Conservation (phyloP, 2,797 vertebrate species). For the Pogoniulus pusillus region DNA sequence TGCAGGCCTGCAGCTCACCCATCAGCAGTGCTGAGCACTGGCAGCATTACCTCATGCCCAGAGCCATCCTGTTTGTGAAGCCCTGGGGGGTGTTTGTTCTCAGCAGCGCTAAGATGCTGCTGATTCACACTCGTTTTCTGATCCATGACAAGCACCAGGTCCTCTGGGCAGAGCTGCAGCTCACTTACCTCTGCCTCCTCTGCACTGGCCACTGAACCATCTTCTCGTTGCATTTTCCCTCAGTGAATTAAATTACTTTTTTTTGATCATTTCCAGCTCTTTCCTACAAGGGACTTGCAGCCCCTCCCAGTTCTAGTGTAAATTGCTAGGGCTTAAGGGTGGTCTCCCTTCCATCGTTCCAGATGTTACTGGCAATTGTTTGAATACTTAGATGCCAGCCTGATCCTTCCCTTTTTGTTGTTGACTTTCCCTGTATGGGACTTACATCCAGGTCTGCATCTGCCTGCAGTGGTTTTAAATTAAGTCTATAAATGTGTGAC, state of each 20-base stretch:
- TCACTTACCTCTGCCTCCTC: background rate
- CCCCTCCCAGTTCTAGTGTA: background rate
- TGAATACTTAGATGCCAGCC: background rate
- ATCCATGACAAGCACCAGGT: background rate
- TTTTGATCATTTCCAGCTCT: background rate
- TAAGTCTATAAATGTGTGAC: background rate
- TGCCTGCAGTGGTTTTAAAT: background rate
- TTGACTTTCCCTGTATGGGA: background rate
- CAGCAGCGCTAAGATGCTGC: background rate
- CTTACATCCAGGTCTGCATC: background rate
- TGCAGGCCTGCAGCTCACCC: background rate
- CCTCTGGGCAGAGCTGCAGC: background rate
- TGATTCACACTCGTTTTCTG: background rate
- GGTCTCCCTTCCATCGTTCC: background rate
- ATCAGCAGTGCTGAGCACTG: background rate
- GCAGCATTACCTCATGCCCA: background rate
- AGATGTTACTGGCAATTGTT: background rate
- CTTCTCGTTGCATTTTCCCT: background rate
- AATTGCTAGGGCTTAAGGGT: background rate
- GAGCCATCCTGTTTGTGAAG: background rate
- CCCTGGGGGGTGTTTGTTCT: background rate
- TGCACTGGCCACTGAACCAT: background rate
- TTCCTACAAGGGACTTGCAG: background rate
- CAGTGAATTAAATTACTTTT: background rate
- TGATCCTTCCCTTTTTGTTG: background rate